Base-by-base conservation (phyloP, 1,140 invertebrate genomes). In the Anastrepha obliqua region DNA sequence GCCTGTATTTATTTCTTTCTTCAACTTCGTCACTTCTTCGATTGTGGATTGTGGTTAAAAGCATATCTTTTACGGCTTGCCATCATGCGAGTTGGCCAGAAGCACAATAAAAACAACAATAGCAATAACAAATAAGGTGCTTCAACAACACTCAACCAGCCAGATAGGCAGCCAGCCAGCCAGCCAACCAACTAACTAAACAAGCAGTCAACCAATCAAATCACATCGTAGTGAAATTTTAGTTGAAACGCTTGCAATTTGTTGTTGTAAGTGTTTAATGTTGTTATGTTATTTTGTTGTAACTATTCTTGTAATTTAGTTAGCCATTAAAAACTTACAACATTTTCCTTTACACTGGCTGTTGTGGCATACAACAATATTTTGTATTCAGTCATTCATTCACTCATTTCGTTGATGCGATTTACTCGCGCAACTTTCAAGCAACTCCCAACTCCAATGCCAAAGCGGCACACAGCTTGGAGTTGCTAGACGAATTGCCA, bases 301-400 rank as follows among this genome's bases (percentile, higher is more conserved):
- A 86, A 86, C 42, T 11, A 51, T 17, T 60, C 58, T 86, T 86
- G 85, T 86, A 86, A 86, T 86, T 86, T 60, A 64, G 42, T 59
- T 86, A 20, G 58, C 44, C 42, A 62, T 86, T 86, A 60, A 59
- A 86, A 55, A 58, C 47, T 81, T 81, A 81, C 74, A 81, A 81
- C 74, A 81, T 81, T 55, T 55, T 15, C 47, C n/a, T 20, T n/a
- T 15, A 81, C 47, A 55, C 47, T 20, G 20, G 15, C n/a, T 17
- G 29, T n/a, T 81, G 47, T 81, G 44, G 74, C 47, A 55, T 29
- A 81, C 74, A 58, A 51, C 8, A 81, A 58, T 55, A 20, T 81
- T 81, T 81, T 81, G n/a, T 81, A 81, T 81, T 81, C 74, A 81
- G 51, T 58, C 47, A 81, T 81, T 81, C 70, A 74, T 81, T 81